These are phyloP conservation scores for Epizoanthus illoricatus DNA, from an alignment of 92 coral and sea anemone genomes.

Conservation along the genomic window DNA sequence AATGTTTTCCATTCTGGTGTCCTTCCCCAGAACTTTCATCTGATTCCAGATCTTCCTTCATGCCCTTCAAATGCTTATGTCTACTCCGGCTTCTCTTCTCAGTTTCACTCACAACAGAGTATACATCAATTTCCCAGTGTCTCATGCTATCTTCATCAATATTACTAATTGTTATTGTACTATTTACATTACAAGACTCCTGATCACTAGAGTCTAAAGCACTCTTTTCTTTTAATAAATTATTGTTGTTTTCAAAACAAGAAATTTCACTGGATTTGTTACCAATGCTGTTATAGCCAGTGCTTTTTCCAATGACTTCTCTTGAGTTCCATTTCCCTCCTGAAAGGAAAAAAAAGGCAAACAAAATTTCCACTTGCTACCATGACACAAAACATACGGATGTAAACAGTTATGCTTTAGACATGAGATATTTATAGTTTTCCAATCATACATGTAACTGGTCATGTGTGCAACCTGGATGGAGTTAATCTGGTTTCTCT, in stretches of 20 bases:
- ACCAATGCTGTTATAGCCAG: slow-evolving; percentile 56
- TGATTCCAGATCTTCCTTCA: not conserved
- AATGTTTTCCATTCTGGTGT: not conserved
- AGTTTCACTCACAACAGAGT: slow-evolving; percentile 26
- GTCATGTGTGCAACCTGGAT: too few relatives aligned
- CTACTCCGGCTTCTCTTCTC: slow-evolving; percentile 26
- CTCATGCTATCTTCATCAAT: not conserved
- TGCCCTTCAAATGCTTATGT: slow-evolving; percentile 21
- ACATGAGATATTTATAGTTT: not conserved
- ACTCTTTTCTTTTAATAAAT: not conserved
- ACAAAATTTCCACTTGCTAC: slow-evolving; percentile 27
- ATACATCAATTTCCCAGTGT: slow-evolving; percentile 40
- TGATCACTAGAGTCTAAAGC: not conserved
- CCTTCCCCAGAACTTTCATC: not conserved
- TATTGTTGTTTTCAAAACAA: not conserved
- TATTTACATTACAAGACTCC: not conserved
- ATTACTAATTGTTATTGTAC: not conserved
- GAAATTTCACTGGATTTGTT: not conserved
- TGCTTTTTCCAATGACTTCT: slow-evolving; percentile 62
- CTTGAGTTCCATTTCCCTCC: slow-evolving; percentile 32
- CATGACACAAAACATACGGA: not conserved
- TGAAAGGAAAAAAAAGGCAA: not conserved
- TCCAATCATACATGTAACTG: too few relatives aligned
- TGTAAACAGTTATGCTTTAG: too few relatives aligned
- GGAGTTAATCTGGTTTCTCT: too few relatives aligned